Evolutionary conservation across 1,140 invertebrate genomes (phyloP), one percentile per base, ranked within the genome.

Genomic region (Drosophila kikkawai): DNA sequence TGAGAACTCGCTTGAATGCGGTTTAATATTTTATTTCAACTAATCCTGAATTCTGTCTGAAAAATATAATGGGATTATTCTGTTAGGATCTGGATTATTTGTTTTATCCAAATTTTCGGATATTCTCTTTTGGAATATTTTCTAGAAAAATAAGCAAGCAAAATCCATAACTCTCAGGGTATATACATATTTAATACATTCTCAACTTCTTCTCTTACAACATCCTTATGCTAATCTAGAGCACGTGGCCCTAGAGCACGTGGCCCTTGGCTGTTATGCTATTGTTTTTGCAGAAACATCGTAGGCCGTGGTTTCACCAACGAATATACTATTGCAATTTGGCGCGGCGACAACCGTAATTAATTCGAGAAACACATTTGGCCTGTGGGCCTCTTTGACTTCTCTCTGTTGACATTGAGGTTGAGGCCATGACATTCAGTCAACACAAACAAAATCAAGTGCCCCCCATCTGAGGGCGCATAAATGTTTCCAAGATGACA

Each of bases 331-430:
- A 42, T 53, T 53, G 74, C 71, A 68, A 87, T 64, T 73, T 55
- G 66, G 29, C 45, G 60, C 65, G 68, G 69, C 59, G 84, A 80
- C 77, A 80, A 63, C 61, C 61, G 29, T 80, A 87, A 87, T 87
- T 87, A 87, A 77, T 78, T 74, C 63, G 75, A 58, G 64, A 13
- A 65, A 71, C 56, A 78, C 50, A 77, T 60, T 78, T 71, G 58
- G 67, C 57, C 69, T 15, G 44, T 37, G 66, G 82, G 32, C 58
- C 32, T 41, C 48, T 36, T 51, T 47, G 53, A 64, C 57, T 61
- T 63, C 44, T 63, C 44, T 8, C 29, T 61, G 74, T 77, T 77
- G 75, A 77, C 63, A 77, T 68, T 76, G 63, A 59, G 55, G 36
- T 68, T 76, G 63, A 59, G 55, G 36, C 60, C 55, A 77, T 77